Conservation (phyloP, 1,140 invertebrate genomes). For the Bombus waltoni region DNA sequence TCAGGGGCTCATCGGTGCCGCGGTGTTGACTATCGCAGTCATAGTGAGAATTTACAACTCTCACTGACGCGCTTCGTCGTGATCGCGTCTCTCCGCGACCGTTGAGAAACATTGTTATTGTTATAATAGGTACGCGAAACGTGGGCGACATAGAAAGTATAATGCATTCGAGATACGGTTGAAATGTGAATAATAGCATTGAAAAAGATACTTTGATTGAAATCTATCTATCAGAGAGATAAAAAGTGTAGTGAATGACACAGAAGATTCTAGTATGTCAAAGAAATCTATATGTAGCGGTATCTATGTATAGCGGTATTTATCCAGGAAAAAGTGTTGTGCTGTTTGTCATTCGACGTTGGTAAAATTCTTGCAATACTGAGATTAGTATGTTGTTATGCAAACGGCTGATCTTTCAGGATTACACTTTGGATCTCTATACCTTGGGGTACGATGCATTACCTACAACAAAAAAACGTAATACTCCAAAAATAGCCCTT, state of each 20-base stretch:
- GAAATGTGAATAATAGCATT: background rate
- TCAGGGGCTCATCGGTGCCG: no score
- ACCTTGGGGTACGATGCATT: background rate
- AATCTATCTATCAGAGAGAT: conserved; percentile 20
- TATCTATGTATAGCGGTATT: conserved; percentile 14
- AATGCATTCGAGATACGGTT: background rate
- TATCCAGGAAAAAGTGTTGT: conserved; percentile 15
- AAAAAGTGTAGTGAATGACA: conserved; percentile 27
- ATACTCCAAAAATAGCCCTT: background rate
- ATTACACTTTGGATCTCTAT: no score
- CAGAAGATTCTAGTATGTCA: conserved; percentile 9
- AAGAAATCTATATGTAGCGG: background rate
- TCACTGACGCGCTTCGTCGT: no score
- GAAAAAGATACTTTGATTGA: conserved; percentile 22
- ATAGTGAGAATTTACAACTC: no score
- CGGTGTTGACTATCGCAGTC: no score
- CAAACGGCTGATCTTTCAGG: background rate
- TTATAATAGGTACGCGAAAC: no score
- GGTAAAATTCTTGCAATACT: background rate
- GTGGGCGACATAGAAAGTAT: no score
- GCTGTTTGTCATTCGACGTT: conserved; percentile 15
- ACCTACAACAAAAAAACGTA: no score
- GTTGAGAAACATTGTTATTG: no score
- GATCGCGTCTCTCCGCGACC: no score
- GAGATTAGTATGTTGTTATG: background rate